Base-by-base conservation (phyloP, 2,888 invertebrate species). In the Ochropacha duplaris region DNA sequence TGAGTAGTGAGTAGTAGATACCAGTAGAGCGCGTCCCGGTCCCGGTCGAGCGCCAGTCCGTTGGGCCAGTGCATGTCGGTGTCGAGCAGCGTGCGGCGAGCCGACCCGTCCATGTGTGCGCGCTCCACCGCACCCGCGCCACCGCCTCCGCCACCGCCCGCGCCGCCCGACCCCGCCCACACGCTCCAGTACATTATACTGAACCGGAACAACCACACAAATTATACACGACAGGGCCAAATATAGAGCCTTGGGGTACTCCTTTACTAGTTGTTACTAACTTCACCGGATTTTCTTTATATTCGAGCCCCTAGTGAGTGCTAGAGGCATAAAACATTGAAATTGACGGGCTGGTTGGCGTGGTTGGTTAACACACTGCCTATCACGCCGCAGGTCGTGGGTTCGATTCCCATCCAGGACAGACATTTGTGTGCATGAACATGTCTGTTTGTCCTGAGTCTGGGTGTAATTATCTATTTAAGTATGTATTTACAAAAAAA, bases 151-250 rank as follows among this genome's bases (percentile, higher is more conserved):
- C 95, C 79, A 95, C 95, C 12, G 12, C 1, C 70, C 56, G 62
- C 81, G 49, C 77, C 78, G 0, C 68, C 62, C 12, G 61, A 66
- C 76, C 86, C 84, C 24, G 93, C 92, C 96, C 96, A 97, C 79
- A 95, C 95, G 1, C 95, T 92, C 96, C 96, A 97, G 88, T 95
- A 97, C 94, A 97, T 95, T 31, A 93, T 78, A 26, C 94, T 93
- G 76, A 49, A 62, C 58, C n/a, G n/a, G n/a, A 51, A 49, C 34
- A 6, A 22, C 31, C 12, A 31, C 11, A 31, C 31, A 31, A 31
- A 31, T 12, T 31, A 4, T 1, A 31, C 28, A 12, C 5, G 36
- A 36, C 4, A n/a, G 36, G 36, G 4, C 36, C 36, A 2, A 36
- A 36, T 36, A n/a, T 36, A 1, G 14, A 36, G 4, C 36, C 36